Conservation (phyloP, 2,888 invertebrate species). For the Euspilapteryx auroguttella region DNA sequence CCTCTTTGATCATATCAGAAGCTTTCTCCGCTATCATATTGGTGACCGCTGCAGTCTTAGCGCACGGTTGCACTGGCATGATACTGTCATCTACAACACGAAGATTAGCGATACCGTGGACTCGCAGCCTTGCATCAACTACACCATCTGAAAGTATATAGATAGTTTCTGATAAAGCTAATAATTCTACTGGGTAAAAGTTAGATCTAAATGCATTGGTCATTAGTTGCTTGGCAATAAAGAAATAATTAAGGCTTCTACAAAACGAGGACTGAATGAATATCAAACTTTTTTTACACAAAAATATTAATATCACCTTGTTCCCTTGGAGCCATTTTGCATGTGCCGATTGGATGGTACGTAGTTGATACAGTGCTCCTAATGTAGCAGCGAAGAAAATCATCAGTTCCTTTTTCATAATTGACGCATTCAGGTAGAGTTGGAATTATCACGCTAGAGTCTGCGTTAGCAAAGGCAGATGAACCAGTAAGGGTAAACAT, state of each 20-base stretch:
- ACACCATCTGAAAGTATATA: constrained; percentile 18
- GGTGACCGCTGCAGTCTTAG: constrained; percentile 78
- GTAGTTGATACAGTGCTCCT: constrained; percentile 56
- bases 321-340: constrained; percentile 34
- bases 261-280: too few species aligned
- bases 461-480: not conserved
- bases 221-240: too few species aligned
- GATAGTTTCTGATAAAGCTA: too few species aligned
- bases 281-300: too few species aligned
- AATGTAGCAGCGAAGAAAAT: constrained; percentile 65
- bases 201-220: too few species aligned
- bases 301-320: too few species aligned
- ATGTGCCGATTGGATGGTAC: constrained; percentile 41
- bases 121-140: constrained; percentile 11
- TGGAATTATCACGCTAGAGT: constrained; percentile 35
- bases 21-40: constrained; percentile 76
- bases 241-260: too few species aligned
- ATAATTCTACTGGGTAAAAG: too few species aligned
- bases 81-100: constrained; percentile 78
- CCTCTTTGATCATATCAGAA: constrained; percentile 19
- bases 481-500: not conserved
- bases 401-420: constrained; percentile 60
- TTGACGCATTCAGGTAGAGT: constrained; percentile 60
- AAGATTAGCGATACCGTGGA: constrained; percentile 21
- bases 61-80: constrained; percentile 76